Evolutionary conservation across 2,888 invertebrate species (phyloP), one percentile per base, ranked within the genome.

Genomic region (Adela reaumurella): DNA sequence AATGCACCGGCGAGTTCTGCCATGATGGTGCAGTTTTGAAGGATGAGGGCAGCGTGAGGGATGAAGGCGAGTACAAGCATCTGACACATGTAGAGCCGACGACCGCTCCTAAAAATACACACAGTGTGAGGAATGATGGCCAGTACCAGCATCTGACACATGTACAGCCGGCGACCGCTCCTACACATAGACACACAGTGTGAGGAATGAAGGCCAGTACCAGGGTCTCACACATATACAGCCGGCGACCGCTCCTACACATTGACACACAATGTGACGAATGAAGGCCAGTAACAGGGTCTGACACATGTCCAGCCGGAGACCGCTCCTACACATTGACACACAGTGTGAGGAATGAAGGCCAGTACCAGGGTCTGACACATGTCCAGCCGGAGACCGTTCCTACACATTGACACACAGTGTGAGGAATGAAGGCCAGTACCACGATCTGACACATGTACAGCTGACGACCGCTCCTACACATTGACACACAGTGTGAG

Each of bases 111-210:
- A n/a, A n/a, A n/a, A 64, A 46, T n/a, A n/a, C n/a, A n/a, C n/a
- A n/a, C 82, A 1, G 70, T 74, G 55, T 83, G 82, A 0, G 83
- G 83, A 41, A 83, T 69, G 62, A 83, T 81, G 55, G 82, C 82
- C 2, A 83, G 67, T 41, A 78, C 59, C 55, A 83, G 59, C 79
- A 83, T 81, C 57, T 82, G 82, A 0, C 74, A 55, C 46, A 82
- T 61, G 58, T 82, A 79, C 45, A 70, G 62, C 43, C 74, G 63
- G 19, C 77, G 70, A 1, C 81, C 81, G 17, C 68, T 65, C 46
- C 79, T 79, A n/a, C n/a, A n/a, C 64, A 46, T n/a, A n/a, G n/a
- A n/a, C n/a, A n/a, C n/a, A n/a, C 82, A 1, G 70, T 74, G 55
- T 83, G 82, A 0, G 83, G 83, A 41, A 83, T 69, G 62, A 83